Evolutionary conservation across 2,888 invertebrate species (phyloP).

Genomic region (Chloroclysta siterata): DNA sequence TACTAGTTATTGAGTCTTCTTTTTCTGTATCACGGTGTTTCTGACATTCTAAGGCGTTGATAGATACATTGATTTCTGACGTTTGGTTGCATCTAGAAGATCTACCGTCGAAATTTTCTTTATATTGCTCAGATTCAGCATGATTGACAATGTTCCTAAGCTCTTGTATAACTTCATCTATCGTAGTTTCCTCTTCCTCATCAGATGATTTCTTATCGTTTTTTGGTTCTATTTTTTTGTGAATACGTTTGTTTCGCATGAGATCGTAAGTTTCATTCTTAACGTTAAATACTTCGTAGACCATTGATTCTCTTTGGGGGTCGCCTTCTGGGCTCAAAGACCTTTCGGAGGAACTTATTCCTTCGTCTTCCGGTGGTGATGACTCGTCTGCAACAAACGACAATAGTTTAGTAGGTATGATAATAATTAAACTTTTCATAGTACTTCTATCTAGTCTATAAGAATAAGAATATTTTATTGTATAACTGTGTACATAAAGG

Average conservation of each 20-base stretch:
- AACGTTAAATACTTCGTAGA: slow-evolving; percentile 86
- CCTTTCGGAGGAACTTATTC: slow-evolving; percentile 93
- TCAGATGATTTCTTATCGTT: slow-evolving; percentile 78
- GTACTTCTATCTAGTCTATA: no score
- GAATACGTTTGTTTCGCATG: slow-evolving; percentile 74
- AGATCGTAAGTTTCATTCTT: slow-evolving; percentile 84
- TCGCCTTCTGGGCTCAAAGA: slow-evolving; percentile 90
- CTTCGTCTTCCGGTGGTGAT: slow-evolving; percentile 94
- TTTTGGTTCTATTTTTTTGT: slow-evolving; percentile 70
- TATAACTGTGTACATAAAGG: no score
- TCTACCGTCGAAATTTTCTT: slow-evolving; percentile 65
- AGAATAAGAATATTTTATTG: no score
- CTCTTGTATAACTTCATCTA: slow-evolving; percentile 95
- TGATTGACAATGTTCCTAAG: slow-evolving; percentile 93
- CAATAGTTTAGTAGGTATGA: neutral
- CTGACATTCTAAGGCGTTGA: slow-evolving; percentile 64
- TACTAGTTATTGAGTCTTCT: slow-evolving; percentile 83
- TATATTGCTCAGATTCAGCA: slow-evolving; percentile 89
- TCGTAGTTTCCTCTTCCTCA: slow-evolving; percentile 91
- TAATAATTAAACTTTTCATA: no score
- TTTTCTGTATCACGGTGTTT: slow-evolving; percentile 70
- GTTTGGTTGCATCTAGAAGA: slow-evolving; percentile 73
- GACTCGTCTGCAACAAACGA: slow-evolving; percentile 83
- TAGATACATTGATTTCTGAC: slow-evolving; percentile 72
- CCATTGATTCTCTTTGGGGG: slow-evolving; percentile 84